These are phyloP conservation scores for Onychomys leucogaster DNA, from an alignment of 2,797 vertebrate species.

Conservation along the genomic window DNA sequence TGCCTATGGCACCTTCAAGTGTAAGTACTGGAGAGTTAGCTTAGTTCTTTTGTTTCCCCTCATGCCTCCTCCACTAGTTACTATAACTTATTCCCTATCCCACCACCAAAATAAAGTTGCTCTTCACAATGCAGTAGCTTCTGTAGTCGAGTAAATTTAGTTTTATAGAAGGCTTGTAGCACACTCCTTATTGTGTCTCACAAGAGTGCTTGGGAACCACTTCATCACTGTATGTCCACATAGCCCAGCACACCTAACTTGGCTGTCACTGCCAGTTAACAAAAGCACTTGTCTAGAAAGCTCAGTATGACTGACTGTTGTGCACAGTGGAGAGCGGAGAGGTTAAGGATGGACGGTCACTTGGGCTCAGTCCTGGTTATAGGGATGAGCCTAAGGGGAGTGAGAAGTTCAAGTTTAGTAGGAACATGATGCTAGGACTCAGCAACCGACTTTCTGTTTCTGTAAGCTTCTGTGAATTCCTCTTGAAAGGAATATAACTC, in stretches of 20 bases:
- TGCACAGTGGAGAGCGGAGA: not conserved
- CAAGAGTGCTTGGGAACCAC: not conserved
- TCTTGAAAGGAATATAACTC: not conserved
- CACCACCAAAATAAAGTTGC: not conserved
- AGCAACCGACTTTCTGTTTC: not conserved
- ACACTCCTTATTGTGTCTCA: not conserved
- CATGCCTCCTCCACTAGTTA: not conserved
- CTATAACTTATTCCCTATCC: not conserved
- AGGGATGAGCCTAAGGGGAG: not conserved
- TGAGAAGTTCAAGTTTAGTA: not conserved
- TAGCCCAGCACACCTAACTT: not conserved
- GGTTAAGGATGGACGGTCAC: not conserved
- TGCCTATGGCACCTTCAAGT: not conserved
- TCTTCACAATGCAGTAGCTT: not conserved
- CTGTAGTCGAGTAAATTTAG: not conserved
- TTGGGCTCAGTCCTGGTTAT: not conserved
- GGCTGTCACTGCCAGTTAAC: not conserved
- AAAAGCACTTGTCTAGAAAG: conserved; percentile 7
- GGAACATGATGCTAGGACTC: not conserved
- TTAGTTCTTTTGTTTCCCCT: not conserved
- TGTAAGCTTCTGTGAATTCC: not conserved
- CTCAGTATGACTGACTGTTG: not conserved
- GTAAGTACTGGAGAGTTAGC: not conserved
- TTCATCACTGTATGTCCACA: not conserved
- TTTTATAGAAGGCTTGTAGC: not conserved